Evolutionary conservation across 2,113 vertebrate species (phyloP).

Genomic region (Globicephala melas): DNA sequence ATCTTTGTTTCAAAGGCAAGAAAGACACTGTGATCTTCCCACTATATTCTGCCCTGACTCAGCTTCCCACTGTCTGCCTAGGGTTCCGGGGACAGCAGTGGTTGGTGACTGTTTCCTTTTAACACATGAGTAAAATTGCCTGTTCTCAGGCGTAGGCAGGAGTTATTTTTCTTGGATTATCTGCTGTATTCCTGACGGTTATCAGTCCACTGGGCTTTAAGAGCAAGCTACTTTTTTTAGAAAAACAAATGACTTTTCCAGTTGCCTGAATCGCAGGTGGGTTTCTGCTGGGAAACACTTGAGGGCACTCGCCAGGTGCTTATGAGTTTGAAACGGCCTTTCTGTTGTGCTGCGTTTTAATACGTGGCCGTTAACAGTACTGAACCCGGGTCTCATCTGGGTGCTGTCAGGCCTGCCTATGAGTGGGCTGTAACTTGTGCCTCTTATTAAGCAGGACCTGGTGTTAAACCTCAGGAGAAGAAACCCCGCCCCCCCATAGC

Average conservation of each 20-base stretch:
- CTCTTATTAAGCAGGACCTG: background rate
- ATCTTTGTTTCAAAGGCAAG: background rate
- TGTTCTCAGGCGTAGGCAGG: background rate
- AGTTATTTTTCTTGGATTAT: background rate
- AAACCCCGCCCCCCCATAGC: background rate
- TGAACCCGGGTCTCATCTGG: background rate
- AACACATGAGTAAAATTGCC: background rate
- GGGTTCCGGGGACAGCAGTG: background rate
- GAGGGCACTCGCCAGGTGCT: rapidly evolving
- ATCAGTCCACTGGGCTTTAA: background rate
- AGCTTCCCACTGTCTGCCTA: background rate
- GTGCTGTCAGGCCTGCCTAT: rapidly evolving
- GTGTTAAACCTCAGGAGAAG: background rate
- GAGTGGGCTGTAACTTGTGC: background rate
- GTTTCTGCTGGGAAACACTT: background rate
- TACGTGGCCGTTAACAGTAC: rapidly evolving
- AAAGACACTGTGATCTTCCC: background rate
- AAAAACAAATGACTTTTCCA: background rate
- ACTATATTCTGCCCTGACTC: background rate
- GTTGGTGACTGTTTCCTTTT: background rate
- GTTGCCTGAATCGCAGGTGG: background rate
- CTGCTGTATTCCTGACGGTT: background rate
- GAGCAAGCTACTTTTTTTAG: background rate
- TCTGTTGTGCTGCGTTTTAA: background rate
- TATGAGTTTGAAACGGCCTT: background rate